Percentiles rank a stretch among this genome's conserved stretches.
Conservation (phyloP, 2,797 vertebrate genomes). For the Pristis pectinata region DNA sequence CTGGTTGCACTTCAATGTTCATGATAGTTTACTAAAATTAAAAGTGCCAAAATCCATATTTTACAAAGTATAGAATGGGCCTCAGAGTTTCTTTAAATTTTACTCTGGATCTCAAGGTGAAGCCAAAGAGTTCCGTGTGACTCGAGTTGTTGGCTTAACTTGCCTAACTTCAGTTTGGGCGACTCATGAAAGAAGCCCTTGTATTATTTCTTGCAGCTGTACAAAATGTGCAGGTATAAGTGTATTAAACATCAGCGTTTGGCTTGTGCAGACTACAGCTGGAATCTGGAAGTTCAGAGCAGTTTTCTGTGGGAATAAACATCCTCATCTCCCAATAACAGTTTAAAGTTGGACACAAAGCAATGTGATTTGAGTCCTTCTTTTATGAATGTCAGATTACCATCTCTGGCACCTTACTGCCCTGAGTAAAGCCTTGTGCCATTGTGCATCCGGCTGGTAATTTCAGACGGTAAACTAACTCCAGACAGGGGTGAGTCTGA, state of each 20-base stretch:
- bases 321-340: background rate
- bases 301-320: background rate
- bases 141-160: background rate
- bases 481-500: background rate
- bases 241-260: background rate
- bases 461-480: background rate
- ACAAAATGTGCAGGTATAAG: background rate
- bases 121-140: background rate
- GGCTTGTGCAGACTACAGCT: background rate
- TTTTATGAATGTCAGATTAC: background rate
- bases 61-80: background rate
- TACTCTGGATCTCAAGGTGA: background rate
- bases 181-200: background rate
- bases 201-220: background rate
- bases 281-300: constrained; percentile 6
- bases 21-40: background rate
- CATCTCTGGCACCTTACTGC: background rate
- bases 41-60: background rate
- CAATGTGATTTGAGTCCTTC: background rate
- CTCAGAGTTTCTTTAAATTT: background rate
- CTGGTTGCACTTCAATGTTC: background rate
- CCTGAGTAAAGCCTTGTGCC: background rate
- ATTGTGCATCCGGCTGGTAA: background rate
- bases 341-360: background rate
- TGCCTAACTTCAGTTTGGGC: background rate